phyloP scores from a whole-genome alignment of 2,113 vertebrate genomes.

The Anguilla rostrata region DNA sequence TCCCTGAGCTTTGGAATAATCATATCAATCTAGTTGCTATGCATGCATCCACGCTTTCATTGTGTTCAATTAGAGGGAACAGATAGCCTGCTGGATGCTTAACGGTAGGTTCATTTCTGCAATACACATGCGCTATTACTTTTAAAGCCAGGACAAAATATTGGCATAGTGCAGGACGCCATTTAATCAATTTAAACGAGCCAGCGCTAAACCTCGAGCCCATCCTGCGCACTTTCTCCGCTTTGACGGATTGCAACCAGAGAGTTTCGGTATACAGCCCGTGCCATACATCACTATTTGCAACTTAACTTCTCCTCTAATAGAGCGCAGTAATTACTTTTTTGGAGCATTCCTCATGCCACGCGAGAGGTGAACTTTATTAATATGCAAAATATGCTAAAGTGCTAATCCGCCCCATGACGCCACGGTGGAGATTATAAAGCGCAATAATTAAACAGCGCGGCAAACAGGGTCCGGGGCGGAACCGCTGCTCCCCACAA shows the following conservation, averaged over 20 bases:
- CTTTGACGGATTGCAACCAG: background rate
- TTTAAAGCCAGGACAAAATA: background rate
- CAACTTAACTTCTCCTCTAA: slow-evolving; percentile 4
- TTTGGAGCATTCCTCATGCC: slow-evolving; percentile 1
- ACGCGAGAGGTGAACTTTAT: slow-evolving; percentile 8
- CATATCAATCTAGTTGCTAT: background rate
- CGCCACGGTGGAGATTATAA: background rate
- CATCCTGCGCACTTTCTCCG: background rate
- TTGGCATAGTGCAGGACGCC: background rate
- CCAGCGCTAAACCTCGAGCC: background rate
- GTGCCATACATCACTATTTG: background rate
- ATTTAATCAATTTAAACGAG: slow-evolving; percentile 2
- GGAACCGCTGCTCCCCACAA: background rate
- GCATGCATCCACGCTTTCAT: background rate
- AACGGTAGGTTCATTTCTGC: background rate
- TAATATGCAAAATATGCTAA: slow-evolving; percentile 11
- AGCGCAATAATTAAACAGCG: background rate
- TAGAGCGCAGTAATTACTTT: slow-evolving; percentile 2
- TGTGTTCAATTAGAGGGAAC: background rate
- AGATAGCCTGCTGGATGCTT: background rate
- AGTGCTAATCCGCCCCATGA: slow-evolving; percentile 3
- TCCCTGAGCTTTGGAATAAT: background rate
- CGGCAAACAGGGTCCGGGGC: background rate
- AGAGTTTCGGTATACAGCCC: background rate
- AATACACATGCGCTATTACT: background rate